Evolutionary conservation across 1,140 invertebrate genomes (phyloP).

Genomic region (Drosophila mayri): DNA sequence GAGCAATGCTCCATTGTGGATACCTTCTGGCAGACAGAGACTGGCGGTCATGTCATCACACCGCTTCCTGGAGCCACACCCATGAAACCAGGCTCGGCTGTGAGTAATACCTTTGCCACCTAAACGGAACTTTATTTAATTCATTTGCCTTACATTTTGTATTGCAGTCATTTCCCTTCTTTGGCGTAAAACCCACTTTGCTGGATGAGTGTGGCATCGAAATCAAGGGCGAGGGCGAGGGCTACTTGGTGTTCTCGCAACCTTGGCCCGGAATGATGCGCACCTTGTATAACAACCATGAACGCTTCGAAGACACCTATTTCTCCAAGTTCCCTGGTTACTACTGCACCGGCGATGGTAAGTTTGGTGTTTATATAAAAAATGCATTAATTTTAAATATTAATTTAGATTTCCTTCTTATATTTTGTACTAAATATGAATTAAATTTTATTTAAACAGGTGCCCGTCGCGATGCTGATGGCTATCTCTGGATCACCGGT

Average conservation of each 20-base stretch:
- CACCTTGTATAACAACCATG: constrained; percentile 95
- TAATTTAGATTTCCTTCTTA: background rate
- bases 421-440: background rate
- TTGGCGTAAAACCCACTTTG: constrained; percentile 95
- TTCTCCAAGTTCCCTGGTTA: constrained; percentile 98
- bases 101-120: constrained; percentile 86
- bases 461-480: constrained; percentile 95
- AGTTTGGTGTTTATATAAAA: constrained; percentile 56
- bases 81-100: constrained; percentile 98
- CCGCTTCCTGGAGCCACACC: constrained; percentile 97
- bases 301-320: constrained; percentile 97
- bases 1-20: constrained; percentile 96
- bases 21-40: constrained; percentile 99
- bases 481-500: constrained; percentile 98
- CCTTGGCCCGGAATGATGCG: constrained; percentile 99
- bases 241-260: constrained; percentile 96
- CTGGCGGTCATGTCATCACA: constrained; percentile 97
- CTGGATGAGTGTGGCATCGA: constrained; percentile 95
- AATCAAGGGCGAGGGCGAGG: constrained; percentile 95
- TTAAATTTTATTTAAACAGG: constrained; percentile 71
- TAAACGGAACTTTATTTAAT: background rate
- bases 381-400: background rate
- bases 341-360: constrained; percentile 99
- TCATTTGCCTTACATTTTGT: background rate
- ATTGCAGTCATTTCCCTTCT: constrained; percentile 96